phyloP scores from a whole-genome alignment of 2,797 vertebrate genomes.

The Corythornis leucogaster region DNA sequence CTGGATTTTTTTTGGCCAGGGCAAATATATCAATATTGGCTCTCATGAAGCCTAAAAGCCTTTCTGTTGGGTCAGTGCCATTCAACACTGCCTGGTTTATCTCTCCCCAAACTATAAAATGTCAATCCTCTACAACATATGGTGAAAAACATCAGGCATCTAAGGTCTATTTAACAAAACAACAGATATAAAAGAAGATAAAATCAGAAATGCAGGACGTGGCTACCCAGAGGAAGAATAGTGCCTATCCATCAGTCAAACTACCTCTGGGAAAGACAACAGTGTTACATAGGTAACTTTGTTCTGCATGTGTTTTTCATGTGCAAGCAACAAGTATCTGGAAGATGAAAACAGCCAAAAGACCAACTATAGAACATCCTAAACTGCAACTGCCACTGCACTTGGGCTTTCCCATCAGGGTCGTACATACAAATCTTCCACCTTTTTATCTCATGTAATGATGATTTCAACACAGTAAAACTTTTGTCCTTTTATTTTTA shows the following conservation, averaged over 20 bases:
- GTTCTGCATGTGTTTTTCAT: background rate
- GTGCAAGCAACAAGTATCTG: background rate
- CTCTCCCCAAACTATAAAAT: background rate
- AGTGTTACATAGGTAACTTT: background rate
- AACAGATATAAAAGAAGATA: background rate
- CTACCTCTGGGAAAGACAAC: background rate
- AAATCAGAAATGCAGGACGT: background rate
- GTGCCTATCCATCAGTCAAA: background rate
- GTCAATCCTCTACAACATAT: background rate
- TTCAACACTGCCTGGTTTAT: background rate
- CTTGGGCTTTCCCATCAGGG: background rate
- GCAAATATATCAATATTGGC: background rate
- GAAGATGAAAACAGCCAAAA: background rate
- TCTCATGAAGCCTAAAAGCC: background rate
- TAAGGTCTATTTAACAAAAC: background rate
- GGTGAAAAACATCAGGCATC: background rate
- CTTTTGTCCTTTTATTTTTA: background rate
- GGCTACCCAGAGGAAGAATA: background rate
- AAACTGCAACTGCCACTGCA: background rate
- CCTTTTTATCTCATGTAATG: background rate
- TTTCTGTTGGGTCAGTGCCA: background rate
- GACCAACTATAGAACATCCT: background rate
- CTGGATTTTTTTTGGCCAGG: background rate
- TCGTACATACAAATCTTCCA: background rate
- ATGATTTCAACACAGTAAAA: background rate